These are phyloP conservation scores for Microcebus ravelobensis DNA, from an alignment of 2,113 vertebrate genomes.

Conservation along the genomic window DNA sequence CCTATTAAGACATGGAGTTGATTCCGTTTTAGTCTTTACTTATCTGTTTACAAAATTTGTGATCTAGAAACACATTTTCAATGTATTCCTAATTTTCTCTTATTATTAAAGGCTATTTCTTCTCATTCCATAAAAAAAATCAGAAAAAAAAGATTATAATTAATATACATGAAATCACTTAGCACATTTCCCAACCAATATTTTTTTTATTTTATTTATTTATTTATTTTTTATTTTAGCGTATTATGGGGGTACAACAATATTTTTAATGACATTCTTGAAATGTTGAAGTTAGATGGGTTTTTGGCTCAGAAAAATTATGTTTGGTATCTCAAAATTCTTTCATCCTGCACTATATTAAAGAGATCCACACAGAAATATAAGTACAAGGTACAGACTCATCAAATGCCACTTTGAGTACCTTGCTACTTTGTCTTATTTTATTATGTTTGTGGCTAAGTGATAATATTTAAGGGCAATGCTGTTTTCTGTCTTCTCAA, in stretches of 20 bases:
- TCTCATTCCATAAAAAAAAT: constrained; percentile 28
- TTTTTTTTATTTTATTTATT: neutral
- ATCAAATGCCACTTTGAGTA: neutral
- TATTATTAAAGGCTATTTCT: constrained; percentile 19
- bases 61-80: constrained; percentile 16
- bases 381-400: neutral
- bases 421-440: neutral
- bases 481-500: constrained; percentile 15
- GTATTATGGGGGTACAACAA: neutral
- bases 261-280: neutral
- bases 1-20: neutral
- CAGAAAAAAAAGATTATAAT: neutral
- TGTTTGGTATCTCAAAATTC: neutral
- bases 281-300: neutral
- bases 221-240: no score
- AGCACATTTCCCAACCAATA: neutral
- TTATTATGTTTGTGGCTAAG: constrained; percentile 36
- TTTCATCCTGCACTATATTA: neutral
- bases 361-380: neutral
- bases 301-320: neutral
- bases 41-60: constrained; percentile 29
- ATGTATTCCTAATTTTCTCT: constrained; percentile 10
- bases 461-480: constrained; percentile 1
- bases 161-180: neutral
- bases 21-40: neutral